Percentiles rank a stretch among this genome's conserved stretches.
Evolutionary conservation across 2,888 invertebrate genomes (phyloP).

Genomic region (Alloplasta piceator): DNA sequence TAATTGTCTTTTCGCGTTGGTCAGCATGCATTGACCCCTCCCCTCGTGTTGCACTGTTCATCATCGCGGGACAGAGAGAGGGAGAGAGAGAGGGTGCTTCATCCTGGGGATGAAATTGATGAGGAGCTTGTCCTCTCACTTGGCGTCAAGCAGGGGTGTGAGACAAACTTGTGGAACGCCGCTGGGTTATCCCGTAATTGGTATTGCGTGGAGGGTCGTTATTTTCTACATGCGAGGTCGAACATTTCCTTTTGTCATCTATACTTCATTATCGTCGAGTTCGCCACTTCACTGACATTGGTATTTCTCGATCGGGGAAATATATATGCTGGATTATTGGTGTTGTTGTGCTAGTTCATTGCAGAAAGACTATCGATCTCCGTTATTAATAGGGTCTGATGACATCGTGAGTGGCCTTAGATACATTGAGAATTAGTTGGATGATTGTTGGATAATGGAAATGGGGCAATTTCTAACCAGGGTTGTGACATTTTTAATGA

Average conservation of each 20-base stretch:
- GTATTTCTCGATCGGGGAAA: conserved; percentile 45
- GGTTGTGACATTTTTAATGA: no score
- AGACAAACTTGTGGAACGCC: conserved; percentile 60
- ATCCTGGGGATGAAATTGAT: not conserved
- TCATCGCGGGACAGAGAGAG: conserved; percentile 27
- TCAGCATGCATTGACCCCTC: not conserved
- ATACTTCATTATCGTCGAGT: conserved; percentile 24
- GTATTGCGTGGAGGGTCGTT: conserved; percentile 49
- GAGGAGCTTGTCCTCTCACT: not conserved
- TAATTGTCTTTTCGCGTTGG: conserved; percentile 50
- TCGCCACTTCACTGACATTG: conserved; percentile 17
- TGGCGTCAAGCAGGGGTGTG: conserved; percentile 51
- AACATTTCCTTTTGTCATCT: conserved; percentile 28
- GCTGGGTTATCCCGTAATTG: conserved; percentile 59
- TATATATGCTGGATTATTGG: conserved; percentile 8
- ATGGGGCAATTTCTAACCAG: no score
- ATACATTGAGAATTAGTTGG: conserved; percentile 9
- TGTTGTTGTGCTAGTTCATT: conserved; percentile 35
- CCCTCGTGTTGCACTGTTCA: conserved; percentile 23
- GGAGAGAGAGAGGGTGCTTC: not conserved
- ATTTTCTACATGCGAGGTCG: conserved; percentile 42
- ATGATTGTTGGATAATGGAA: no score
- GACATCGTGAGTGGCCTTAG: not conserved
- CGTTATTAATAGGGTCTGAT: conserved; percentile 26
- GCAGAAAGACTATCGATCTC: conserved; percentile 32